Evolutionary conservation across 53 echinoderm and acorn worm species (phyloP), one percentile per base, ranked within the genome.

Genomic region (Zoroaster sp.): DNA sequence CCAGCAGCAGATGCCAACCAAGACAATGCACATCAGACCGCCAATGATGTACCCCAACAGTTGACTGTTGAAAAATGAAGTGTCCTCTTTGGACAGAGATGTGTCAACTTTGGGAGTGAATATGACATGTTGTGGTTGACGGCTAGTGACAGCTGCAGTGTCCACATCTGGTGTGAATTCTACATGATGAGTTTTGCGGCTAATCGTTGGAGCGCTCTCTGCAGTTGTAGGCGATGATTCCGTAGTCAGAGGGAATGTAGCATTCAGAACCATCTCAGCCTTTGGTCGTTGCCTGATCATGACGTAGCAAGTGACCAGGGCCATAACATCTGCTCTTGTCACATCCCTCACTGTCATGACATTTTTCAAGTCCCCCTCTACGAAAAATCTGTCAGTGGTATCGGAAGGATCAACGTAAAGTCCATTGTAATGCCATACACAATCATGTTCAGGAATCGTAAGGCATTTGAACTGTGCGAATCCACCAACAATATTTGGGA

Each of bases 1-100:
- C 71, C 49, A 85, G 85, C 85, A 85, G 18, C 70, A 85, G 35
- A 85, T 71, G 3, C 85, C 85, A n/a, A 71, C 11, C 46, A 85
- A 32, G 35, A 85, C 85, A 17, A 85, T 4, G 38, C 85, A 85
- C 47, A 85, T 47, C 70, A 85, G 47, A 35, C 85, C 85, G 14
- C 85, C 71, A 40, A 85, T 51, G 38, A 85, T 52, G 71, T 85
- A 85, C 42, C 70, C 69, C 35, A 85, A 10, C 70, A 47, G 13
- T 15, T 28, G 17, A 44, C 38, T 6, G 13, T 41, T 25, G 30
- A 3, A 18, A 28, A 25, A 36, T n/a, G 35, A 36, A n/a, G 43
- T 7, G 11, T 35, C 40, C 10, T 41, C 43, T 25, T 40, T 23
- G 20, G 74, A 74, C 13, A 3, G 15, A 17, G 40, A 40, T 20